phyloP scores from a whole-genome alignment of 2,113 vertebrate genomes.

The Xenopus tropicalis region DNA sequence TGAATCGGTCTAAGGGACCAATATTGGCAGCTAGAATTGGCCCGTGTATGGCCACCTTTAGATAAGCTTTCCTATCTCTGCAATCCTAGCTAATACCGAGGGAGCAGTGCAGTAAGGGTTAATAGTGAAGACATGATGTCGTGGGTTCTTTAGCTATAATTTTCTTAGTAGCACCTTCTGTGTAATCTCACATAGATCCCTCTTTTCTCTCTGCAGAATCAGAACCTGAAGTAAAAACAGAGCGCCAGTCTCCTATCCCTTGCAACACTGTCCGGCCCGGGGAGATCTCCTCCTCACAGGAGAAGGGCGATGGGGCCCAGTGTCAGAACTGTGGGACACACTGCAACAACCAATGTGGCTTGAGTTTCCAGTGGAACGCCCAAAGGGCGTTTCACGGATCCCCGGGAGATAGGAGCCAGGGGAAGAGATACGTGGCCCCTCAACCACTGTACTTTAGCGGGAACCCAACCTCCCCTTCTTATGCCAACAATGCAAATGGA shows the following conservation, averaged over 20 bases:
- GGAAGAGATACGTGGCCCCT: conserved; percentile 13
- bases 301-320: not conserved
- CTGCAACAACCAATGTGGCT: conserved; percentile 31
- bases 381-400: conserved; percentile 13
- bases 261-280: not conserved
- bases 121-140: too few relatives aligned
- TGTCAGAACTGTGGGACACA: conserved; percentile 6
- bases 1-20: too few relatives aligned
- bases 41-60: too few relatives aligned
- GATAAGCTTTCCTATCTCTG: too few relatives aligned
- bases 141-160: too few relatives aligned
- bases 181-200: too few relatives aligned
- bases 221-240: conserved; percentile 12
- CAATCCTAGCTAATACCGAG: too few relatives aligned
- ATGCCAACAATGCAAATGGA: not conserved
- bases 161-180: too few relatives aligned
- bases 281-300: conserved; percentile 34
- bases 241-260: conserved; percentile 12
- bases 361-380: conserved; percentile 11
- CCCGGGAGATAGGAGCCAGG: conserved; percentile 16
- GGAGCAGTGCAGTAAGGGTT: too few relatives aligned
- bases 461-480: conserved; percentile 6
- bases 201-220: conserved; percentile 8
- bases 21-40: too few relatives aligned
- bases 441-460: conserved; percentile 9